A percentile compares a stretch with the other conserved stretches of the same genome.
Evolutionary conservation across 2,888 invertebrate species (phyloP).

Genomic region (Chamaedrilus cognettii): DNA sequence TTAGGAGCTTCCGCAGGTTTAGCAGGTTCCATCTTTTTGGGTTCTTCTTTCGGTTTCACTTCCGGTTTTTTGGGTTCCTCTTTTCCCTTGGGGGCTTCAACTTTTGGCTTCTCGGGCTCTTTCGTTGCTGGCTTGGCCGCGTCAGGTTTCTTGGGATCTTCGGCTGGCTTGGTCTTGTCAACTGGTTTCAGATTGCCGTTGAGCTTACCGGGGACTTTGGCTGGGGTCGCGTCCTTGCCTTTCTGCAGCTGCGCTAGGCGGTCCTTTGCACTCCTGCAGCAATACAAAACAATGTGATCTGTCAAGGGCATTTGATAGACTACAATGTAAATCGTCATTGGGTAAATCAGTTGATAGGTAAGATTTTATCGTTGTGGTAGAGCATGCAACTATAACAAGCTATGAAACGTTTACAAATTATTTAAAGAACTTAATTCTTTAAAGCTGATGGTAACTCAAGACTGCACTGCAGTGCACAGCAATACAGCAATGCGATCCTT

Average conservation of each 20-base stretch:
- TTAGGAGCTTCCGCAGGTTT: constrained; percentile 12
- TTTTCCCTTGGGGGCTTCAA: constrained; percentile 8
- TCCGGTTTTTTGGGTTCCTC: constrained; percentile 7
- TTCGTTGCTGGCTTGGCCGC: constrained; percentile 17
- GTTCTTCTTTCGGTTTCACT: constrained; percentile 2
- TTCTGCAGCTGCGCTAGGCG: constrained; percentile 23
- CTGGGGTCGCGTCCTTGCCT: constrained; percentile 6
- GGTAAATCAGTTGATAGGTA: no score
- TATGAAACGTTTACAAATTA: no score
- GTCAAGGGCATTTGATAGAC: no score
- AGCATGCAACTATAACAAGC: no score
- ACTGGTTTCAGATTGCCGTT: no score
- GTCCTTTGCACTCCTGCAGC: constrained; percentile 16
- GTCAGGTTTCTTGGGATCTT: constrained; percentile 7
- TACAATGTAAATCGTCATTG: no score
- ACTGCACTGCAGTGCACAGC: no score
- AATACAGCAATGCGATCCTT: no score
- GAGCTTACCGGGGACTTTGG: no score
- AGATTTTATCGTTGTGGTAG: no score
- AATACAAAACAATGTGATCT: background rate
- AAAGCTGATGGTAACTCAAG: no score
- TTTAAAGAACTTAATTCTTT: no score
- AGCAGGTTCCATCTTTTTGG: constrained; percentile 5
- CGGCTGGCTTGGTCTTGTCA: constrained; percentile 3
- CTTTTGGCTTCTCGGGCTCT: constrained; percentile 1